Percentiles rank a stretch among this genome's conserved stretches.
Evolutionary conservation across 2,888 invertebrate genomes (phyloP).

Genomic region (Philhelius pedissequus): DNA sequence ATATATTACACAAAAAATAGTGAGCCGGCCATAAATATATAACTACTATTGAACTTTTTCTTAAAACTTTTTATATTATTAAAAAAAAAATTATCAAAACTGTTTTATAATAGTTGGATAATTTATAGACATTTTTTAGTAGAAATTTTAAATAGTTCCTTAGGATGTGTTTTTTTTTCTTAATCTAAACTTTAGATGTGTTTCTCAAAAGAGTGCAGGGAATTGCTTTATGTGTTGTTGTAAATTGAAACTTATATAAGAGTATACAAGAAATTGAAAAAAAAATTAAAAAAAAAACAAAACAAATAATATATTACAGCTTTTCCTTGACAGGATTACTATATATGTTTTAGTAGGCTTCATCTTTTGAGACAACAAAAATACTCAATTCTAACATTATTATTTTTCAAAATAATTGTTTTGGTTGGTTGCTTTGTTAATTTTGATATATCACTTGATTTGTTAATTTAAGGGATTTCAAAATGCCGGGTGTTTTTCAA

Average conservation of each 20-base stretch:
- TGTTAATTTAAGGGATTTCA: too few relatives aligned
- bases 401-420: background rate
- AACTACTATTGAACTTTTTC: slow-evolving; percentile 42
- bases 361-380: slow-evolving; percentile 16
- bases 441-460: slow-evolving; percentile 23
- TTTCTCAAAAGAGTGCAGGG: slow-evolving; percentile 47
- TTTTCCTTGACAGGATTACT: slow-evolving; percentile 33
- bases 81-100: slow-evolving; percentile 37
- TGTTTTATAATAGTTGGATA: slow-evolving; percentile 41
- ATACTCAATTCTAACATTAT: slow-evolving; percentile 9
- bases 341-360: slow-evolving; percentile 42
- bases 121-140: slow-evolving; percentile 36
- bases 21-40: slow-evolving; percentile 69
- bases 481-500: too few relatives aligned
- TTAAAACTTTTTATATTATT: slow-evolving; percentile 27
- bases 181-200: slow-evolving; percentile 28
- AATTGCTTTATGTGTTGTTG: slow-evolving; percentile 60
- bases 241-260: slow-evolving; percentile 20
- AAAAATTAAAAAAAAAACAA: background rate
- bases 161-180: slow-evolving; percentile 49
- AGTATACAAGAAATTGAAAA: background rate
- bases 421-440: slow-evolving; percentile 10
- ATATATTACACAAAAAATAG: slow-evolving; percentile 66
- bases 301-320: background rate
- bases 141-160: slow-evolving; percentile 41